phyloP scores from a whole-genome alignment of 2,797 vertebrate genomes.

The Sebastes steindachneri region DNA sequence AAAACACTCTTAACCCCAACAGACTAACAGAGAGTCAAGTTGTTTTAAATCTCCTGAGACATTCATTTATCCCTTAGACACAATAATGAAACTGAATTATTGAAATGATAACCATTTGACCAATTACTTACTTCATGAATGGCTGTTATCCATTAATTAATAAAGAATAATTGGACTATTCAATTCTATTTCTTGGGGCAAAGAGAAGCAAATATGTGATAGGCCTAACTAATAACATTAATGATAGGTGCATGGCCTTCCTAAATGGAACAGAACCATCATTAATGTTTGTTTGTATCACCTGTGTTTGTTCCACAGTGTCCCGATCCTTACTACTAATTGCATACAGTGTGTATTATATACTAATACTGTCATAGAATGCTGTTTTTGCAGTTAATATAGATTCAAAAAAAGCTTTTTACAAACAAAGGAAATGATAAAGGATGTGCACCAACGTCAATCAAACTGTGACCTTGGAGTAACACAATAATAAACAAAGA shows the following conservation, averaged over 20 bases:
- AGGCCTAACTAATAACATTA: background rate
- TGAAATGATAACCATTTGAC: background rate
- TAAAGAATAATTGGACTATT: background rate
- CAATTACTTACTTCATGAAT: background rate
- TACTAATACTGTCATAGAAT: background rate
- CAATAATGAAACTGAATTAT: background rate
- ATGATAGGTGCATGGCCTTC: background rate
- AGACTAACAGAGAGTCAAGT: background rate
- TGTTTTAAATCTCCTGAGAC: background rate
- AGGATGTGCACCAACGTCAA: background rate
- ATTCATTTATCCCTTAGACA: background rate
- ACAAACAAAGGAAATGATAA: background rate
- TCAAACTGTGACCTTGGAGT: too few species aligned
- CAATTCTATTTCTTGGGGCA: background rate
- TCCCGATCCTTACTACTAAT: background rate
- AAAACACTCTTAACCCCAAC: background rate
- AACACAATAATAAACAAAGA: too few species aligned
- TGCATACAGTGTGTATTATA: background rate
- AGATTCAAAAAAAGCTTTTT: background rate
- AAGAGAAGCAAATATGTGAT: background rate
- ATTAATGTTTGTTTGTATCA: background rate
- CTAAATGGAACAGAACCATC: background rate
- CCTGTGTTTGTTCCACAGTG: background rate
- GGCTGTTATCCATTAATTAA: background rate
- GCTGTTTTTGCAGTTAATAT: background rate